Conservation (phyloP, 2,888 invertebrate genomes). For the Ashinkailepas kermadecensis region DNA sequence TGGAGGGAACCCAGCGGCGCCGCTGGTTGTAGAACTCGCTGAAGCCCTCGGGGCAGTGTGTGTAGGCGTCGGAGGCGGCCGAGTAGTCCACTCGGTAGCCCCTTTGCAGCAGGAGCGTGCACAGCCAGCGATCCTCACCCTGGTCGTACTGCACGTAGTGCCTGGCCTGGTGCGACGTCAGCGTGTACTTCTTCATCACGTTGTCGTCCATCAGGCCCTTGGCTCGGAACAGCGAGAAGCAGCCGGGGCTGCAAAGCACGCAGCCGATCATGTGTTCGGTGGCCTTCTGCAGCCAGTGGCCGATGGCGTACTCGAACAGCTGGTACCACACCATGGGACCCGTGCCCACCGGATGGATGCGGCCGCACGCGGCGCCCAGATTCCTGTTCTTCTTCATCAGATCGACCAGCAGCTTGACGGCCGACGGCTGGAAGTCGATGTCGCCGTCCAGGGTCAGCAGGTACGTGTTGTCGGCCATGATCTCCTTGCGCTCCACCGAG, state of each 20-base stretch:
- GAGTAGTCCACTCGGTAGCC: slow-evolving; percentile 98
- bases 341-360: slow-evolving; percentile 94
- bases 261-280: slow-evolving; percentile 99
- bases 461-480: slow-evolving; percentile 93
- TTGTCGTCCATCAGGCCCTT: slow-evolving; percentile 99
- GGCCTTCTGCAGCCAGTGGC: slow-evolving; percentile 99
- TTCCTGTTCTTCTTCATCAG: slow-evolving; percentile 97
- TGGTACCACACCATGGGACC: slow-evolving; percentile 99
- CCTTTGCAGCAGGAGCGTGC: slow-evolving; percentile 88
- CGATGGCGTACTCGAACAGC: slow-evolving; percentile 98
- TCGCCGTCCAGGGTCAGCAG: slow-evolving; percentile 93
- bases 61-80: slow-evolving; percentile 98
- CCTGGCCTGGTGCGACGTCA: slow-evolving; percentile 81
- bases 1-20: slow-evolving; percentile 97
- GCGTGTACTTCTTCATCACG: slow-evolving; percentile 92
- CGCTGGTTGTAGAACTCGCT: slow-evolving; percentile 98
- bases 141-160: slow-evolving; percentile 99
- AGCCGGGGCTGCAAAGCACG: slow-evolving; percentile 96
- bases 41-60: slow-evolving; percentile 94
- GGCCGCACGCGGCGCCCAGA: slow-evolving; percentile 93
- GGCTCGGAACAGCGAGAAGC: slow-evolving; percentile 93
- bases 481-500: slow-evolving; percentile 84
- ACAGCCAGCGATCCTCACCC: slow-evolving; percentile 98
- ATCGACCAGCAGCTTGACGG: slow-evolving; percentile 88
- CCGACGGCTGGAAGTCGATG: slow-evolving; percentile 93